A percentile compares a stretch with the other conserved stretches of the same genome.
Conservation (phyloP, 2,888 invertebrate species). For the Ophion ventricosus region DNA sequence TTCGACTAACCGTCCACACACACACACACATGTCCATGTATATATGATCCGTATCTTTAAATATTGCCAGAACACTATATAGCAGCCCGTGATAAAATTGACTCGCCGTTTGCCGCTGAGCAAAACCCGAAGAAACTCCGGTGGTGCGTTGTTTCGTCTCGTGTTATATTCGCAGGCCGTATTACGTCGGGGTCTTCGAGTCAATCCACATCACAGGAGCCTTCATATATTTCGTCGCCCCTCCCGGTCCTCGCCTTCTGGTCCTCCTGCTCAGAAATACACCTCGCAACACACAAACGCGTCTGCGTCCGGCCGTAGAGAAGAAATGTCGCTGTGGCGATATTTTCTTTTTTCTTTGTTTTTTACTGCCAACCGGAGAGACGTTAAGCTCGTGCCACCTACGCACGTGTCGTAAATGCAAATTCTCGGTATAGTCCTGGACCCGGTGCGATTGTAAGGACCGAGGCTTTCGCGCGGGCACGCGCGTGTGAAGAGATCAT, state of each 20-base stretch:
- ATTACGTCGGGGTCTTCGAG: slow-evolving; percentile 45
- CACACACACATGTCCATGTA: background rate
- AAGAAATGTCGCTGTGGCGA: slow-evolving; percentile 58
- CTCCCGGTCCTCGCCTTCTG: background rate
- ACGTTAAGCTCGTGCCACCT: slow-evolving; percentile 69
- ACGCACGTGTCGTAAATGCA: slow-evolving; percentile 71
- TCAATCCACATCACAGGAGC: slow-evolving; percentile 42
- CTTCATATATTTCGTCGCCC: slow-evolving; percentile 20
- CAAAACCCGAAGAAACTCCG: slow-evolving; percentile 1
- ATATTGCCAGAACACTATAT: slow-evolving; percentile 5
- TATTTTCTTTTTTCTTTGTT: slow-evolving; percentile 58
- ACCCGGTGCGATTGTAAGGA: slow-evolving; percentile 35
- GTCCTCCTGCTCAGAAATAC: background rate
- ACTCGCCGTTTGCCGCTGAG: slow-evolving; percentile 27
- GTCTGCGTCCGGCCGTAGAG: slow-evolving; percentile 15
- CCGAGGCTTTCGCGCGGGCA: slow-evolving; percentile 25
- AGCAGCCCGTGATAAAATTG: slow-evolving; percentile 21
- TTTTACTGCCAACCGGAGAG: slow-evolving; percentile 65
- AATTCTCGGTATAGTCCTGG: slow-evolving; percentile 59
- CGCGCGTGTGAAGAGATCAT: slow-evolving; percentile 48
- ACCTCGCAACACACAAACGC: slow-evolving; percentile 10
- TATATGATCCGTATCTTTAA: slow-evolving; percentile 4
- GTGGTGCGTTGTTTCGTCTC: slow-evolving; percentile 35
- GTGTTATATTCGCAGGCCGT: slow-evolving; percentile 44
- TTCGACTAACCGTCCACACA: background rate